phyloP scores from a whole-genome alignment of 2,888 invertebrate genomes.

The Harpalus rubripes region DNA sequence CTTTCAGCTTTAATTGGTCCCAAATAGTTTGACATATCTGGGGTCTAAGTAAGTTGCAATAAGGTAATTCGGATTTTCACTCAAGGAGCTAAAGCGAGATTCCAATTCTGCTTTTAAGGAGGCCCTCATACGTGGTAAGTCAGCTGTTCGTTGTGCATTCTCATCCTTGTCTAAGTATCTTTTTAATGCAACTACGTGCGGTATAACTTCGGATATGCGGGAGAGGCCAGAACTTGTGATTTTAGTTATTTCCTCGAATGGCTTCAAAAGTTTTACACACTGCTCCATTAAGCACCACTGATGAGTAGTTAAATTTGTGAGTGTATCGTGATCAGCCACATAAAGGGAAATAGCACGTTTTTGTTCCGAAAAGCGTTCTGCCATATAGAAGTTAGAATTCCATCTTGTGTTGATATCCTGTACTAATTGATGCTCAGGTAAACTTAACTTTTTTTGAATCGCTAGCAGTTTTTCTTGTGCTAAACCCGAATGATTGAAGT shows the following conservation, averaged over 20 bases:
- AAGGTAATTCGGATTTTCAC: constrained; percentile 68
- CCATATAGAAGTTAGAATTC: constrained; percentile 68
- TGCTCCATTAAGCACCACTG: constrained; percentile 67
- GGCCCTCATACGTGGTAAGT: constrained; percentile 60
- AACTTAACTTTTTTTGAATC: constrained; percentile 69
- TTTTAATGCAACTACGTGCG: constrained; percentile 67
- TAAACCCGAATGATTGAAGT: constrained; percentile 70
- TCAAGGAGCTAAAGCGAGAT: constrained; percentile 68
- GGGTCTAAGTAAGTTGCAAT: constrained; percentile 68
- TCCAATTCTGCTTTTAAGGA: constrained; percentile 69
- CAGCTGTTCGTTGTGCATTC: constrained; percentile 19
- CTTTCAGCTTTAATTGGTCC: constrained; percentile 70
- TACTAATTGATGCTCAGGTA: constrained; percentile 68
- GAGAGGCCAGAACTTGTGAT: constrained; percentile 68
- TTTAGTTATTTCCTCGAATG: constrained; percentile 70
- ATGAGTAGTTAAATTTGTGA: constrained; percentile 62
- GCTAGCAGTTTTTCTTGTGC: constrained; percentile 67
- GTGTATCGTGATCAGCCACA: constrained; percentile 66
- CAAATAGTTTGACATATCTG: constrained; percentile 70
- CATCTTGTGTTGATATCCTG: constrained; percentile 67
- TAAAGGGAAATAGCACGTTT: constrained; percentile 67
- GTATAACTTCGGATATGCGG: constrained; percentile 69
- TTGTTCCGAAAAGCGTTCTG: constrained; percentile 67
- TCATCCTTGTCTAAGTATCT: constrained; percentile 56
- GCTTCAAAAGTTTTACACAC: constrained; percentile 66